Evolutionary conservation across 2,113 vertebrate genomes (phyloP).

Genomic region (Elgaria multicarinata): DNA sequence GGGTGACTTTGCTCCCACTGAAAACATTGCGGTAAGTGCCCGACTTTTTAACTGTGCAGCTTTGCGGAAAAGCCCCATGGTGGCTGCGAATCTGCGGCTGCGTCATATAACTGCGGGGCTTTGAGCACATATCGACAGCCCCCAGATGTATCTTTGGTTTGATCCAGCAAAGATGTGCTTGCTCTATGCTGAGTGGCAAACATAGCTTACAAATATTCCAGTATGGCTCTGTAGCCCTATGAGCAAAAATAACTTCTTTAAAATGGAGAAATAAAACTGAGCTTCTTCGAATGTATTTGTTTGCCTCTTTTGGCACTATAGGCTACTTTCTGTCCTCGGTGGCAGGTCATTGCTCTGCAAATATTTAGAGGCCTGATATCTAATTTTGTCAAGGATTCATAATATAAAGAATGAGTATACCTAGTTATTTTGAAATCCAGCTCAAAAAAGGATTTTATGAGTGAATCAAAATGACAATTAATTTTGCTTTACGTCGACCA

Average conservation of each 20-base stretch:
- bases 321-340: neutral
- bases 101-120: too few species aligned
- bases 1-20: too few species aligned
- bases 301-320: neutral
- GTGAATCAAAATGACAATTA: constrained; percentile 65
- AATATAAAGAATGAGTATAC: constrained; percentile 28
- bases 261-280: neutral
- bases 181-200: neutral
- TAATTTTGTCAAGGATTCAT: neutral
- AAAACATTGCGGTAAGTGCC: too few species aligned
- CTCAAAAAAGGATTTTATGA: constrained; percentile 51
- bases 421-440: constrained; percentile 51
- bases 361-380: neutral
- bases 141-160: neutral
- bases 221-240: neutral
- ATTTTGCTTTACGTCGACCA: constrained; percentile 48
- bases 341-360: neutral
- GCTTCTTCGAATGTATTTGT: neutral
- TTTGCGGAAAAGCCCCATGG: too few species aligned
- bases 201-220: neutral
- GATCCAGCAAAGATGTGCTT: neutral
- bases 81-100: too few species aligned
- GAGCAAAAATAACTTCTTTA: neutral
- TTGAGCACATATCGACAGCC: too few species aligned
- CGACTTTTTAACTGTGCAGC: too few species aligned